Evolutionary conservation across 2,113 vertebrate genomes (phyloP).

Genomic region (Trematomus loennbergii): DNA sequence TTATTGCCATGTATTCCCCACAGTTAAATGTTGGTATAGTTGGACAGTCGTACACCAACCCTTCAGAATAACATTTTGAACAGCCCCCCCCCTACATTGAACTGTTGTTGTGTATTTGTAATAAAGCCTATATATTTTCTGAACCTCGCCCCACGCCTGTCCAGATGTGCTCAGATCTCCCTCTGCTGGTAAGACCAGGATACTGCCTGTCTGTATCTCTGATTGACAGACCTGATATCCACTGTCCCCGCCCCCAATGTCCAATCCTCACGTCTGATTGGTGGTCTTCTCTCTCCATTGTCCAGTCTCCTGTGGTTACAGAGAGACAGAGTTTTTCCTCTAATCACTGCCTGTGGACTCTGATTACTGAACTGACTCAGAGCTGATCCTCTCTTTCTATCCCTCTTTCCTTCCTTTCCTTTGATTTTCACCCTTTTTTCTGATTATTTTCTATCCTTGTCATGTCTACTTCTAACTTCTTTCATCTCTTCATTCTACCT

Average conservation of each 20-base stretch:
- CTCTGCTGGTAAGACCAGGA: conserved; percentile 84
- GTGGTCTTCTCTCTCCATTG: conserved; percentile 40
- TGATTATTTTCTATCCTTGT: not conserved
- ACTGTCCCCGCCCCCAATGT: conserved; percentile 58
- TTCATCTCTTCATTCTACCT: not conserved
- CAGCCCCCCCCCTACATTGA: not conserved
- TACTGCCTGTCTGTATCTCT: conserved; percentile 55
- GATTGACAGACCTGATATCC: conserved; percentile 64
- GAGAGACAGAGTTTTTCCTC: conserved; percentile 41
- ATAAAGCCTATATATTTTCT: conserved; percentile 72
- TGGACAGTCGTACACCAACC: too few species aligned
- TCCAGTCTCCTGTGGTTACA: conserved; percentile 50
- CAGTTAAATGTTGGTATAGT: too few species aligned
- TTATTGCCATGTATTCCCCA: too few species aligned
- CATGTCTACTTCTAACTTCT: not conserved
- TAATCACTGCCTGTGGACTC: conserved; percentile 29
- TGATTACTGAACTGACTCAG: conserved; percentile 16
- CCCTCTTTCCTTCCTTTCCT: too few species aligned
- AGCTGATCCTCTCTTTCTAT: not conserved
- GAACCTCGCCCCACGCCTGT: conserved; percentile 70
- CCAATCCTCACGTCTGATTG: conserved; percentile 69
- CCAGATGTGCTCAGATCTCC: conserved; percentile 84
- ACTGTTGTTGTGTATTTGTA: conserved; percentile 25
- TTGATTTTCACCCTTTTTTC: not conserved
- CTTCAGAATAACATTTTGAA: conserved; percentile 1